Evolutionary conservation across 2,113 vertebrate genomes (phyloP).

Genomic region (Lepus timidus): DNA sequence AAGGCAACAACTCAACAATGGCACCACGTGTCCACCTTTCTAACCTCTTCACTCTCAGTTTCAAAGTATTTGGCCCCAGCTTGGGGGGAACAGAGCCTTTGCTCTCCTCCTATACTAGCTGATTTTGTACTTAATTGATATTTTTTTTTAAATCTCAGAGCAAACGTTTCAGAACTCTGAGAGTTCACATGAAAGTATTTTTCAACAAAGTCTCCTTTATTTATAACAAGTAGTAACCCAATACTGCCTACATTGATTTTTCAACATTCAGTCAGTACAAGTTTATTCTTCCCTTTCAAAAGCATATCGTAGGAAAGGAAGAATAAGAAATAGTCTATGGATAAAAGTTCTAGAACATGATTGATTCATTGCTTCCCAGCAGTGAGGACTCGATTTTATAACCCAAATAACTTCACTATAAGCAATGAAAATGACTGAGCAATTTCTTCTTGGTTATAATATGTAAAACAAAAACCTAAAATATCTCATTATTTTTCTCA

Average conservation of each 20-base stretch:
- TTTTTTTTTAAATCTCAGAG: neutral
- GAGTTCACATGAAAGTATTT: neutral
- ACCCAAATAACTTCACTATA: neutral
- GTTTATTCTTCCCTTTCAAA: neutral
- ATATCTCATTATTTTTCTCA: neutral
- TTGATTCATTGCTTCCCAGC: neutral
- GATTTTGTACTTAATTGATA: neutral
- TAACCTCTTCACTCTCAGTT: neutral
- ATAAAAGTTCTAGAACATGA: neutral
- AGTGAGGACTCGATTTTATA: neutral
- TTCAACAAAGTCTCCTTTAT: neutral
- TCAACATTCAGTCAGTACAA: neutral
- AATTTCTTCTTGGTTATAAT: neutral
- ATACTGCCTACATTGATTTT: neutral
- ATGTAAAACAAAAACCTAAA: neutral
- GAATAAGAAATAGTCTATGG: neutral
- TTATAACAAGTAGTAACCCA: constrained; percentile 1
- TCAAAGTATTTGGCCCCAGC: no score
- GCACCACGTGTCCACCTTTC: neutral
- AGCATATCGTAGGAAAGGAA: neutral
- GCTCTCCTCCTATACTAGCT: neutral
- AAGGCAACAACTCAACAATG: neutral
- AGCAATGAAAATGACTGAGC: neutral
- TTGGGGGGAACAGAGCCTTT: neutral
- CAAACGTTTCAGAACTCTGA: constrained; percentile 1